These are phyloP conservation scores for Lasioglossum vierecki DNA, from an alignment of 2,888 invertebrate genomes.

Conservation along the genomic window DNA sequence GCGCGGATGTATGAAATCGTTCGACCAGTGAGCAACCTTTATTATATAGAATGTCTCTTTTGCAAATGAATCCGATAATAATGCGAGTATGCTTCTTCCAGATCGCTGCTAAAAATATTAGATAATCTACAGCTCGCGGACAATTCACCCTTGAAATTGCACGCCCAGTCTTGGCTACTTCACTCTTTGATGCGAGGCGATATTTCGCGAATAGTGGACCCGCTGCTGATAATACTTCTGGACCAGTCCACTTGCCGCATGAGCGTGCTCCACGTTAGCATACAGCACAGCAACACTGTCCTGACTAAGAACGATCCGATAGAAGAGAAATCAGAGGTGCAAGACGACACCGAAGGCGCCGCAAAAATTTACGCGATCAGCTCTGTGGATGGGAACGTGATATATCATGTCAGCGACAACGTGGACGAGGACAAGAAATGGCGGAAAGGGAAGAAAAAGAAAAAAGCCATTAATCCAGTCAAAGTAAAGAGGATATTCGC, in stretches of 20 bases:
- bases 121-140: conserved; percentile 88
- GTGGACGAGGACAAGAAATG: conserved; percentile 78
- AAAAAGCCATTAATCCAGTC: conserved; percentile 80
- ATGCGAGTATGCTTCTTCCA: conserved; percentile 79
- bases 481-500: conserved; percentile 85
- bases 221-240: conserved; percentile 90
- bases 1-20: conserved; percentile 85
- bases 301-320: conserved; percentile 77
- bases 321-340: conserved; percentile 78
- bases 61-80: conserved; percentile 14
- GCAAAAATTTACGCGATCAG: conserved; percentile 92
- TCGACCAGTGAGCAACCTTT: conserved; percentile 85
- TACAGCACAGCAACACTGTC: conserved; percentile 85
- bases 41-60: not conserved
- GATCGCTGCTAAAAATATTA: conserved; percentile 90
- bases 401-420: conserved; percentile 86
- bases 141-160: conserved; percentile 86
- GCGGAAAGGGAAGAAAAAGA: conserved; percentile 76
- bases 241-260: conserved; percentile 92
- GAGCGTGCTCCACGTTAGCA: conserved; percentile 90
- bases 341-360: conserved; percentile 80
- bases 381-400: conserved; percentile 92
- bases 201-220: conserved; percentile 91
- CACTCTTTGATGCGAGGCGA: conserved; percentile 91
- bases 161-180: conserved; percentile 91